A percentile compares a stretch with the other conserved stretches of the same genome.
These are phyloP conservation scores for Xiphophorus couchianus DNA, from an alignment of 2,113 vertebrate genomes.

Conservation along the genomic window DNA sequence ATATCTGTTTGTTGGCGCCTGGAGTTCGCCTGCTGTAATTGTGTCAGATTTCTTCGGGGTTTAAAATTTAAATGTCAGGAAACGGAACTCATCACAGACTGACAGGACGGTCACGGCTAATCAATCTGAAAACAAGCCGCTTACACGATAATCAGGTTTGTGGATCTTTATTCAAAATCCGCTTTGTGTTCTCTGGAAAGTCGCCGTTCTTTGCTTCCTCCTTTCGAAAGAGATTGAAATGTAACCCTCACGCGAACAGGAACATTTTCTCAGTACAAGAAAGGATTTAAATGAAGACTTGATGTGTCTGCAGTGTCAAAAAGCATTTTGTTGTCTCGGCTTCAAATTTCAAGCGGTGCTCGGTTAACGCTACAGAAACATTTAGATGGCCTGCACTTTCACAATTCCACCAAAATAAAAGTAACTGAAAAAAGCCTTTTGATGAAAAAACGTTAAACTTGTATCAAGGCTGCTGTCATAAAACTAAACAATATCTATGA, in stretches of 20 bases:
- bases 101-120: not conserved
- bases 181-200: slow-evolving; percentile 34
- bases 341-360: not conserved
- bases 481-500: no score
- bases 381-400: not conserved
- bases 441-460: no score
- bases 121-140: not conserved
- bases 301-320: not conserved
- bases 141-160: not conserved
- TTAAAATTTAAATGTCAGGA: not conserved
- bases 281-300: not conserved
- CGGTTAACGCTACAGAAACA: not conserved
- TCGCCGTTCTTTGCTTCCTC: not conserved
- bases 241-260: not conserved
- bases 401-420: not conserved
- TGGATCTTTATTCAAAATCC: not conserved
- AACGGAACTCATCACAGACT: not conserved
- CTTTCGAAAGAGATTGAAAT: not conserved
- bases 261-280: not conserved
- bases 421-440: not conserved
- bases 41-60: not conserved
- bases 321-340: not conserved
- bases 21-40: not conserved
- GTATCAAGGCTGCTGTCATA: no score
- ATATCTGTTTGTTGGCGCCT: not conserved